Conservation (phyloP, 2,113 vertebrate species). For the Sakesphorus luctuosus region DNA sequence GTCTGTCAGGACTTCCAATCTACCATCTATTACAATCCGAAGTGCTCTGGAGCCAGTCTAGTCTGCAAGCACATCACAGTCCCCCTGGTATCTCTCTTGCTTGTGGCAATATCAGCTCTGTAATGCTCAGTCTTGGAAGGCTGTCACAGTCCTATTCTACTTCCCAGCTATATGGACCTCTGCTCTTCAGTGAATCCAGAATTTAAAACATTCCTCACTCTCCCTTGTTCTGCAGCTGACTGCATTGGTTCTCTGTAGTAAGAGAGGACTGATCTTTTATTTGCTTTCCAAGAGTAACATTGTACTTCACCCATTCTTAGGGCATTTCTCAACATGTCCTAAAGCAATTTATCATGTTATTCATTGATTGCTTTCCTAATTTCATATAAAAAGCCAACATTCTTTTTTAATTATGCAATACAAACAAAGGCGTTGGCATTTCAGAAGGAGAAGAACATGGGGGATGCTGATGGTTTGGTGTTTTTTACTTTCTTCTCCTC, state of each 20-base stretch:
- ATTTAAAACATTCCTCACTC: not conserved
- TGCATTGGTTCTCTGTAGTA: not conserved
- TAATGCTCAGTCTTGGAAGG: not conserved
- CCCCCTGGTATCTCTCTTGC: not conserved
- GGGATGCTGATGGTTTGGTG: not conserved
- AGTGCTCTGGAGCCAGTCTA: not conserved
- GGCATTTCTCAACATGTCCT: constrained; percentile 5
- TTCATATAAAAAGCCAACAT: constrained; percentile 18
- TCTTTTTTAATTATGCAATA: constrained; percentile 48
- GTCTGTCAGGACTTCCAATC: not conserved
- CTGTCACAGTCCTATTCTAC: not conserved
- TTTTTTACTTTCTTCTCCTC: not conserved
- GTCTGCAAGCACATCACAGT: not conserved
- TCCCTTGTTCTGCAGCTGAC: not conserved
- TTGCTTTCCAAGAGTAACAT: not conserved
- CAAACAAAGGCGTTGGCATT: not conserved
- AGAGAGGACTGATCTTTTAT: not conserved
- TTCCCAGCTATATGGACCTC: accelerated
- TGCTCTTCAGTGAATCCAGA: not conserved
- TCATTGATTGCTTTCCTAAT: constrained; percentile 34
- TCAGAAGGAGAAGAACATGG: not conserved
- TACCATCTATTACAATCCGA: not conserved
- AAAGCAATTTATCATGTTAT: constrained; percentile 9
- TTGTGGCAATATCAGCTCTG: not conserved
- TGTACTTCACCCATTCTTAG: not conserved